These are phyloP conservation scores for Lagodon rhomboides DNA, from an alignment of 2,797 vertebrate species.

Conservation along the genomic window DNA sequence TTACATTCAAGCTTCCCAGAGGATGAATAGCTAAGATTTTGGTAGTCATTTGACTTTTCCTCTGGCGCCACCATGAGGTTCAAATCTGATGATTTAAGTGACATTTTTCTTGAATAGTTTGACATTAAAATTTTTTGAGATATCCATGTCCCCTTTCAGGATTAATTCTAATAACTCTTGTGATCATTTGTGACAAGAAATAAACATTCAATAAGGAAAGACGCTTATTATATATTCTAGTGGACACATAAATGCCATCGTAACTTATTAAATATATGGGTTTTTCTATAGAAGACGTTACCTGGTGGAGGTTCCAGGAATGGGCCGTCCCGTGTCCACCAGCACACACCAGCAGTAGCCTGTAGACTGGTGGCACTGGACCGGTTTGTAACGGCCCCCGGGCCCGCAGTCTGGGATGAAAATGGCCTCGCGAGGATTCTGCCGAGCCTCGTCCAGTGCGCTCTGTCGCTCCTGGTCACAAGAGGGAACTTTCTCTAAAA, in stretches of 20 bases:
- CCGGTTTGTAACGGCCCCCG: constrained; percentile 93
- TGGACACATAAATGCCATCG: neutral
- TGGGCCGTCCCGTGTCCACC: constrained; percentile 95
- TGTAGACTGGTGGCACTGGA: constrained; percentile 98
- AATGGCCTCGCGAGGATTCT: constrained; percentile 91
- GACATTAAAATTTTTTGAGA: neutral
- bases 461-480: constrained; percentile 98
- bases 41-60: neutral
- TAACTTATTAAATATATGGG: neutral
- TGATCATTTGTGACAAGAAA: too few relatives aligned
- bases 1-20: neutral
- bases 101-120: neutral
- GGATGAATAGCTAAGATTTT: neutral
- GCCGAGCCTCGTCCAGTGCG: constrained; percentile 92
- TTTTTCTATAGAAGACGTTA: constrained; percentile 66
- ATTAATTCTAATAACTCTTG: neutral
- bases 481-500: constrained; percentile 96
- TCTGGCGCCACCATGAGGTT: neutral
- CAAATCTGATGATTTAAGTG: neutral
- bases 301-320: constrained; percentile 97
- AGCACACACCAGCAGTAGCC: constrained; percentile 99
- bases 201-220: too few relatives aligned
- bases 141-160: neutral
- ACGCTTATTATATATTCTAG: neutral
- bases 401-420: constrained; percentile 96